Evolutionary conservation across 2,888 invertebrate genomes (phyloP).

Genomic region (Thera britannica): DNA sequence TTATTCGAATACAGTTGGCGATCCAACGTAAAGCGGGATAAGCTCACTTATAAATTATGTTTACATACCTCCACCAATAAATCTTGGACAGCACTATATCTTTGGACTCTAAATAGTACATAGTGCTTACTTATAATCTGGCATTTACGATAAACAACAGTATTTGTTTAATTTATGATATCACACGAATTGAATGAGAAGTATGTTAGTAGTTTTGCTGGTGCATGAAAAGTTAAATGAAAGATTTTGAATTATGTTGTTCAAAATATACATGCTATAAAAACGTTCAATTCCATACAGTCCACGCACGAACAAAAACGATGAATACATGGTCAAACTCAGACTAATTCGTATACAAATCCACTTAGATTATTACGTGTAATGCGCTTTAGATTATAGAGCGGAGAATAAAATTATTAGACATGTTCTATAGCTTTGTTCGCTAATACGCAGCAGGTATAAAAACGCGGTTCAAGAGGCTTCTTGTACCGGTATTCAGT

Average conservation of each 20-base stretch:
- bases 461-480: slow-evolving; percentile 20
- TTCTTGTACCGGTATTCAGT: slow-evolving; percentile 25
- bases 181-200: not conserved
- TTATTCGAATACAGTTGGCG: slow-evolving; percentile 35
- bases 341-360: slow-evolving; percentile 59
- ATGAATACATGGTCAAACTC: slow-evolving; percentile 54
- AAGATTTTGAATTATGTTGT: no score
- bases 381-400: slow-evolving; percentile 74
- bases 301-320: slow-evolving; percentile 50
- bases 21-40: slow-evolving; percentile 33
- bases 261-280: not conserved
- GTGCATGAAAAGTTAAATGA: not conserved
- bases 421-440: slow-evolving; percentile 67
- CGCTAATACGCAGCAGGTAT: slow-evolving; percentile 54
- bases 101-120: slow-evolving; percentile 26
- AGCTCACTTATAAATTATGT: slow-evolving; percentile 41
- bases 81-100: slow-evolving; percentile 32
- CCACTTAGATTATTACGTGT: slow-evolving; percentile 62
- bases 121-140: slow-evolving; percentile 24
- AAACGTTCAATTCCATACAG: slow-evolving; percentile 47
- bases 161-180: slow-evolving; percentile 2
- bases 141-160: slow-evolving; percentile 15
- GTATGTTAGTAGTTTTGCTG: not conserved
- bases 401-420: slow-evolving; percentile 69
- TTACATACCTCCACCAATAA: slow-evolving; percentile 36